These are phyloP conservation scores for Caranx melampygus DNA, from an alignment of 2,113 vertebrate species.

Conservation along the genomic window DNA sequence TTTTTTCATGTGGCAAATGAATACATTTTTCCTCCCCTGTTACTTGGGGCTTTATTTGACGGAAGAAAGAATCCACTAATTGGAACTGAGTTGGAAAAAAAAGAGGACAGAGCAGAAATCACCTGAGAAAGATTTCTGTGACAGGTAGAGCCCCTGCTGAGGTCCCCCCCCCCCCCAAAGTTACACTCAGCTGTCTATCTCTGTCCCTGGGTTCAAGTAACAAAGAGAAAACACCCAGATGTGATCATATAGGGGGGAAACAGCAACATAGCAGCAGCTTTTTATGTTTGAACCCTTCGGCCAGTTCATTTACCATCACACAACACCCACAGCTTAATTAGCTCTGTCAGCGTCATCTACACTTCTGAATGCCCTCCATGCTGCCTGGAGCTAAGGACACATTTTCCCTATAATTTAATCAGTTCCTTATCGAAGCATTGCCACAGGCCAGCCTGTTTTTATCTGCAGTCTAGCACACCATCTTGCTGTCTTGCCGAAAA, in stretches of 20 bases:
- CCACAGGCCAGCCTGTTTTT: not conserved
- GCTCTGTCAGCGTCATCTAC: conserved; percentile 42
- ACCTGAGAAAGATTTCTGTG: conserved; percentile 14
- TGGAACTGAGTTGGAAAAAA: conserved; percentile 15
- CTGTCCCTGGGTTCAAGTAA: conserved; percentile 35
- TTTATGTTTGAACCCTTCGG: conserved; percentile 55
- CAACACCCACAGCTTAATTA: conserved; percentile 59
- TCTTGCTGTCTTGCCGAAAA: not conserved
- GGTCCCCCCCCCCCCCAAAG: conserved; percentile 5
- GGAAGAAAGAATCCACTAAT: conserved; percentile 24
- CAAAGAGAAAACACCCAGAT: conserved; percentile 34
- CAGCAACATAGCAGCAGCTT: conserved; percentile 27
- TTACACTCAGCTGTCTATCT: conserved; percentile 12
- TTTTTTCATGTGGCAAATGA: conserved; percentile 24
- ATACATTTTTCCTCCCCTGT: conserved; percentile 10
- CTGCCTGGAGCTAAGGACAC: conserved; percentile 23
- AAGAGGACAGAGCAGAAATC: not conserved
- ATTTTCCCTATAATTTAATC: conserved; percentile 39
- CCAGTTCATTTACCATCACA: conserved; percentile 55
- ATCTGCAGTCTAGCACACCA: not conserved
- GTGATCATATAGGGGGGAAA: conserved; percentile 34
- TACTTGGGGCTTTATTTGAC: conserved; percentile 19
- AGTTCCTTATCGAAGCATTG: conserved; percentile 38
- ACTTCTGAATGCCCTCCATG: conserved; percentile 39
- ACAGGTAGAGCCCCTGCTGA: not conserved